Evolutionary conservation across 2,888 invertebrate species (phyloP).

Genomic region (Empis livida): DNA sequence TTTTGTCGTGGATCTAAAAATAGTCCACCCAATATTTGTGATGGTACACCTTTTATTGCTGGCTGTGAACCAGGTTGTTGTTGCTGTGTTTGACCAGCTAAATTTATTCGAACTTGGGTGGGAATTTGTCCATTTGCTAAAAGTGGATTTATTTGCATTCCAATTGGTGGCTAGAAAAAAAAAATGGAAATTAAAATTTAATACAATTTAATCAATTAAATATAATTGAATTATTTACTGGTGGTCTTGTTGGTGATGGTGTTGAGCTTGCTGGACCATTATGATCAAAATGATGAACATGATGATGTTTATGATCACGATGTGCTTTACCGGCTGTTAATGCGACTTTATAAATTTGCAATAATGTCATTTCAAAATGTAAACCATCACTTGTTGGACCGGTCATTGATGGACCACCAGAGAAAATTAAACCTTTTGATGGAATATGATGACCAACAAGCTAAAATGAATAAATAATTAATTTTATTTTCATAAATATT

Average conservation of each 20-base stretch:
- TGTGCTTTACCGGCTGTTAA: slow-evolving; percentile 77
- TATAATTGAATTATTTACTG: slow-evolving; percentile 17
- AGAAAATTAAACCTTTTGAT: slow-evolving; percentile 59
- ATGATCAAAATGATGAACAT: slow-evolving; percentile 67
- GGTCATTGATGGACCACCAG: slow-evolving; percentile 41
- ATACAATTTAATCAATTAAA: background rate
- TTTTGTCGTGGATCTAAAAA: slow-evolving; percentile 37
- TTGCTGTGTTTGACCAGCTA: slow-evolving; percentile 38
- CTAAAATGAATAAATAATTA: slow-evolving; percentile 33
- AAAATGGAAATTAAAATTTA: background rate
- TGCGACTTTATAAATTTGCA: slow-evolving; percentile 68
- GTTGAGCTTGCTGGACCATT: slow-evolving; percentile 53
- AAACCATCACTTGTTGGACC: slow-evolving; percentile 29
- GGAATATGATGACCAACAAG: slow-evolving; percentile 65
- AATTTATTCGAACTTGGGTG: slow-evolving; percentile 39
- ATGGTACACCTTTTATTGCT: slow-evolving; percentile 36
- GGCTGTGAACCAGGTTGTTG: slow-evolving; percentile 36
- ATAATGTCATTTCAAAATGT: slow-evolving; percentile 57
- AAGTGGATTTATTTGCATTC: slow-evolving; percentile 39
- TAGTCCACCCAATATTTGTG: slow-evolving; percentile 6
- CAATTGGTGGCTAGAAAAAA: slow-evolving; percentile 32
- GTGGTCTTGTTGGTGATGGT: slow-evolving; percentile 39
- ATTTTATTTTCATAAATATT: no score
- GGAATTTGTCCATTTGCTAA: slow-evolving; percentile 51
- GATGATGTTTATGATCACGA: slow-evolving; percentile 77